Evolutionary conservation across 1,140 invertebrate species (phyloP), one percentile per base, ranked within the genome.

Genomic region (Temnothorax nylanderi): DNA sequence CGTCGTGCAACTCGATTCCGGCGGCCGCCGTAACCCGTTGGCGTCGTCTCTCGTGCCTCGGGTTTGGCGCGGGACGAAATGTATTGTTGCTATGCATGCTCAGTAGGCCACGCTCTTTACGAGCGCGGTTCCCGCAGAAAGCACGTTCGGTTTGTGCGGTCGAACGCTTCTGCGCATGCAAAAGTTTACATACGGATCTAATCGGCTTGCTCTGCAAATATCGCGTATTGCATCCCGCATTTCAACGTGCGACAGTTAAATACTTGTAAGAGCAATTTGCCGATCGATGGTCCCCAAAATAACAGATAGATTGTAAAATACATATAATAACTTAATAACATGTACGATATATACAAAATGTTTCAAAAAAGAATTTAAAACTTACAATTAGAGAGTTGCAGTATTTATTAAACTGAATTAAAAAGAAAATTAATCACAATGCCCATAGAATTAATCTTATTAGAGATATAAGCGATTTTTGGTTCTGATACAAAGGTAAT

Each of bases 1-100:
- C 90, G 89, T 69, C 64, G 77, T 69, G 91, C 93, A 91, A 91
- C 91, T 93, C 92, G 91, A 90, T 89, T 91, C 88, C 89, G 58
- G 58, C 62, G 75, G 49, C 87, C 76, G 85, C 84, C 76, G 85
- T 84, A 91, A 91, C 88, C 90, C 90, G 87, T 91, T 87, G 90
- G 87, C 90, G 87, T 91, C 90, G 77, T 80, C 51, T 69, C 56
- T 49, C 41, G 44, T 78, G 65, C 41, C 44, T 13, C 34, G n/a
- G 44, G n/a, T 80, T 51, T 71, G 64, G 54, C 84, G 58, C 65
- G 62, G 54, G 82, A 85, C 72, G 86, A 81, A 87, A 89, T 72
- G 74, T 91, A 91, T 91, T 91, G 91, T 91, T 91, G 74, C 90
- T 87, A 89, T 78, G 85, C 88, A 71, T 78, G 76, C 56, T 87